A percentile compares a stretch with the other conserved stretches of the same genome.
Evolutionary conservation across 2,113 vertebrate genomes (phyloP).

Genomic region (Ellobius talpinus): DNA sequence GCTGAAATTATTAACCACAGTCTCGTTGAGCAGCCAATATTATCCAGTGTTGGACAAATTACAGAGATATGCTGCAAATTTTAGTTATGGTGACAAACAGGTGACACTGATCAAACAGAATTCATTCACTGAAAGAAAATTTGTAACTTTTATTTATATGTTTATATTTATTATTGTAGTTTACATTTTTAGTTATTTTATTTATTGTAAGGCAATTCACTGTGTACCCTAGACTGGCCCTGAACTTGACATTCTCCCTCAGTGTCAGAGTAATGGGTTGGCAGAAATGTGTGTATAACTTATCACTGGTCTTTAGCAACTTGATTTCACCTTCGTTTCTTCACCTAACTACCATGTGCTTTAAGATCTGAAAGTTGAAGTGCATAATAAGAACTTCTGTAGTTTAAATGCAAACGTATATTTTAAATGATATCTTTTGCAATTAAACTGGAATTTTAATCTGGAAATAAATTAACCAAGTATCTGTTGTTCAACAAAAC

Average conservation of each 20-base stretch:
- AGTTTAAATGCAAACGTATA: background rate
- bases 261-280: background rate
- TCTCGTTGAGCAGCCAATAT: background rate
- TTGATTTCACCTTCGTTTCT: conserved; percentile 35
- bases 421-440: background rate
- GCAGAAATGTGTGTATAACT: background rate
- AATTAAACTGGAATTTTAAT: conserved; percentile 26
- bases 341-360: background rate
- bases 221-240: background rate
- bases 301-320: background rate
- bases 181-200: background rate
- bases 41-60: conserved; percentile 31
- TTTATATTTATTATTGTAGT: background rate
- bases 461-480: background rate
- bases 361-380: background rate
- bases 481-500: background rate
- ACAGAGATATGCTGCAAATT: background rate
- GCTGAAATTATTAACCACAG: background rate
- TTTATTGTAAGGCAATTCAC: background rate
- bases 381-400: background rate
- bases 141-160: background rate
- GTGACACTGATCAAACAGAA: background rate
- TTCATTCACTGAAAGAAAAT: background rate
- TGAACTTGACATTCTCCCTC: background rate
- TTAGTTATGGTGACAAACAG: background rate